Conservation (phyloP, 2,113 vertebrate genomes). For the Platysteira castanea region DNA sequence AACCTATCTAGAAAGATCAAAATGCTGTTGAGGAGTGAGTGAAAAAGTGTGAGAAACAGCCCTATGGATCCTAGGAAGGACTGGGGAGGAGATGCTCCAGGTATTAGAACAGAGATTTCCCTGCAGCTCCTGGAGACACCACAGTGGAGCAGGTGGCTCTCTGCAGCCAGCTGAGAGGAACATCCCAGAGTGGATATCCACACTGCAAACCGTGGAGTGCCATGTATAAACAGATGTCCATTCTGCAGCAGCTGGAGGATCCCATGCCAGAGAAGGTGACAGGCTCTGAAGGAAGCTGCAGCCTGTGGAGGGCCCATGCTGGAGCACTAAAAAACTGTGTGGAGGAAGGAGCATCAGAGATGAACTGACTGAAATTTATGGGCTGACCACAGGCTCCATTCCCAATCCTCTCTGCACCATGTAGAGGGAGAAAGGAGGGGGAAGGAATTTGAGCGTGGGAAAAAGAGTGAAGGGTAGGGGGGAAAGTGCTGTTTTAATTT, state of each 20-base stretch:
- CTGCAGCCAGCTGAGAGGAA: background rate
- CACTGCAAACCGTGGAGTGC: background rate
- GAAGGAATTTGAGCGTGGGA: background rate
- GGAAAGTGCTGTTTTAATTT: background rate
- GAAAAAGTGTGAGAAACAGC: background rate
- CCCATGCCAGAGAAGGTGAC: background rate
- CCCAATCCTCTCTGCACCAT: background rate
- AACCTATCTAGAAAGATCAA: background rate
- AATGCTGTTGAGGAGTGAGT: background rate
- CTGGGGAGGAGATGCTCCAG: background rate
- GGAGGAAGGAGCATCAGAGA: background rate
- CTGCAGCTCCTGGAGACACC: background rate
- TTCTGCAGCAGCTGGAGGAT: background rate
- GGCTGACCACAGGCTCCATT: background rate
- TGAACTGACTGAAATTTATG: background rate
- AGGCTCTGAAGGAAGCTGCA: background rate
- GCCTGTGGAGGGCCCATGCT: fast-evolving
- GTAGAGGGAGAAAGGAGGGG: background rate
- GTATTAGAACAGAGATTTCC: background rate
- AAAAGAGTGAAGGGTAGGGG: fast-evolving
- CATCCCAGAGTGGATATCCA: background rate
- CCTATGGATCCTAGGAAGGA: background rate
- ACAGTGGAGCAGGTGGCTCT: background rate
- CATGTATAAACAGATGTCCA: background rate
- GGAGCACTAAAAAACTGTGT: background rate